These are phyloP conservation scores for Caenorhabditis imperialis DNA, from an alignment of 2,888 invertebrate genomes.

Conservation along the genomic window DNA sequence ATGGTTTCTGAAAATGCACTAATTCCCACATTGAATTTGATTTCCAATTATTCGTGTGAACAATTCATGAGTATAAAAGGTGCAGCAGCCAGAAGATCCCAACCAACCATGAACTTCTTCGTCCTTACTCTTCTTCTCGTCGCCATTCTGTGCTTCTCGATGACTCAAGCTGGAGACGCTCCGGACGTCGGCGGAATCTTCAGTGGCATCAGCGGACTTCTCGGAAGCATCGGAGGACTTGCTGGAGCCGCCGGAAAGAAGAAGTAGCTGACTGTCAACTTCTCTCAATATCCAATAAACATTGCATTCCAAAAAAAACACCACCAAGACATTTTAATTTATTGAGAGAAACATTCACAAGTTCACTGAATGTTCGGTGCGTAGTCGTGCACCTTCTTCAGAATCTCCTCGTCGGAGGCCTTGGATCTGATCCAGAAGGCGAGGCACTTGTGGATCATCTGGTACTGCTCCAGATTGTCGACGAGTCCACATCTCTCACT, in stretches of 20 bases:
- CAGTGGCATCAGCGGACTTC: constrained; percentile 3
- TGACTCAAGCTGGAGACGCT: not conserved
- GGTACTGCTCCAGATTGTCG: constrained; percentile 26
- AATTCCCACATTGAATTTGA: too few species aligned
- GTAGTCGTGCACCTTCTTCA: constrained; percentile 2
- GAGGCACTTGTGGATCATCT: constrained; percentile 20
- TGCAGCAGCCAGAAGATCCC: too few species aligned
- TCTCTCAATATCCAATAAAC: not conserved
- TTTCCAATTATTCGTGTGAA: too few species aligned
- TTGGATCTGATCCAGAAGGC: constrained; percentile 29
- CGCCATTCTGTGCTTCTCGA: not conserved
- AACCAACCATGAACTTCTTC: too few species aligned
- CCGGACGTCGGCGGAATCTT: not conserved
- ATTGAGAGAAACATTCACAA: too few species aligned
- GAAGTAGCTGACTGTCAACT: not conserved
- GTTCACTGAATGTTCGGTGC: not conserved
- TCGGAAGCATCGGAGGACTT: constrained; percentile 1
- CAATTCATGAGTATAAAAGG: too few species aligned
- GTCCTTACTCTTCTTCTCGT: constrained; percentile 4
- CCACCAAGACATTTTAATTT: too few species aligned
- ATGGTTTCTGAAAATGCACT: too few species aligned
- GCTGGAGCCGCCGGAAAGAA: constrained; percentile 6
- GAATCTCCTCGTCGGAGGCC: constrained; percentile 11
- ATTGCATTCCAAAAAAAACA: too few species aligned
- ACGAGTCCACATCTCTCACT: constrained; percentile 29